These are phyloP conservation scores for Trachelus tabidus DNA, from an alignment of 2,888 invertebrate species.

Conservation along the genomic window DNA sequence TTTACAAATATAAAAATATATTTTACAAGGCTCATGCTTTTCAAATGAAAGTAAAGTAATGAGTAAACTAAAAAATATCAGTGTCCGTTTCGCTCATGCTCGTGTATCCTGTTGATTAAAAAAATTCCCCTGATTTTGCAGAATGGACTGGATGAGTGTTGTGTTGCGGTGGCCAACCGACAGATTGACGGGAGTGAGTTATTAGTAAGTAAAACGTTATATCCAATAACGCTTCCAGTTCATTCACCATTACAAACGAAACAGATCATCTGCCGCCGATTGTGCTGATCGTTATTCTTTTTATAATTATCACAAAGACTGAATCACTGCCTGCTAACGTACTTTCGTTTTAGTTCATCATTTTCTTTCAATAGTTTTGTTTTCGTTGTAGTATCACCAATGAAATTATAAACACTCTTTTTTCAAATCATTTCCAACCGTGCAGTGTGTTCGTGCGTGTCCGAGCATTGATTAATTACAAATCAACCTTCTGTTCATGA, in stretches of 20 bases:
- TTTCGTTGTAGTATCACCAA: not conserved
- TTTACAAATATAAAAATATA: not conserved
- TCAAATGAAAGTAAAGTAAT: not conserved
- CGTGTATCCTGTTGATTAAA: not conserved
- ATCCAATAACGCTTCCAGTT: not conserved
- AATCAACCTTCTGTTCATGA: not conserved
- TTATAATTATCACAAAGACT: not conserved
- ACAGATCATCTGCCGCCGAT: slow-evolving; percentile 5
- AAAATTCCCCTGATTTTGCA: slow-evolving; percentile 33
- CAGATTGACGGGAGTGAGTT: slow-evolving; percentile 60
- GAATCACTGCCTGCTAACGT: not conserved
- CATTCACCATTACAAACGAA: not conserved
- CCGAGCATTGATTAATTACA: not conserved
- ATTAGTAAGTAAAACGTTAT: slow-evolving; percentile 47
- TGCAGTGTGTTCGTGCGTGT: not conserved
- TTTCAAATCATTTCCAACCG: not conserved
- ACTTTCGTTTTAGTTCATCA: not conserved
- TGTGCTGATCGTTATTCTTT: slow-evolving; percentile 2
- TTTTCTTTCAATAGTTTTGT: not conserved
- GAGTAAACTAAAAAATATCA: not conserved
- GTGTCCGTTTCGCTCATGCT: not conserved
- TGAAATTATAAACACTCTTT: not conserved
- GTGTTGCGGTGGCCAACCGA: slow-evolving; percentile 54
- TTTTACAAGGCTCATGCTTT: not conserved
- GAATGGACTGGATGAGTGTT: slow-evolving; percentile 58